phyloP scores from a whole-genome alignment of 2,113 vertebrate species.

The Gasterosteus nipponicus region DNA sequence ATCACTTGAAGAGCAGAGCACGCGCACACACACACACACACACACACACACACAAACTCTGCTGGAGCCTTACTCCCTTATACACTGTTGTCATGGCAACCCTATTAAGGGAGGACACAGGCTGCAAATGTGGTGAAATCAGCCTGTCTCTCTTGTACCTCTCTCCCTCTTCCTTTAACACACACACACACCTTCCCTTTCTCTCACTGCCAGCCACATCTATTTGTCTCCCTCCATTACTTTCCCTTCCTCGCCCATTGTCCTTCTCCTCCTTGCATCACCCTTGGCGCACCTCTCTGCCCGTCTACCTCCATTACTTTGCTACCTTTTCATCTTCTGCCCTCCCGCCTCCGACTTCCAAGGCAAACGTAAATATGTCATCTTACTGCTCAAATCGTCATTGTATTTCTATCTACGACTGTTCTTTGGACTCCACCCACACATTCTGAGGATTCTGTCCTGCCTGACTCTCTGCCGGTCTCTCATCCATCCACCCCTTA shows the following conservation, averaged over 20 bases:
- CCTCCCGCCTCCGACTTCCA: conserved; percentile 53
- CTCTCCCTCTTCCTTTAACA: conserved; percentile 44
- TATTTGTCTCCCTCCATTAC: conserved; percentile 76
- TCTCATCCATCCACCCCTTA: conserved; percentile 21
- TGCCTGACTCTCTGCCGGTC: not conserved
- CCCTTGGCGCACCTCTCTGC: conserved; percentile 61
- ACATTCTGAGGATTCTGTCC: conserved; percentile 3
- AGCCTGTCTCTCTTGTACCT: conserved; percentile 67
- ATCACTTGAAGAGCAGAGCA: conserved; percentile 57
- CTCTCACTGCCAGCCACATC: conserved; percentile 66
- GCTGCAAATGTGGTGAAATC: conserved; percentile 79
- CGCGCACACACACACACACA: conserved; percentile 19
- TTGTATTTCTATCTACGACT: conserved; percentile 55
- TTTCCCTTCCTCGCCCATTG: conserved; percentile 67
- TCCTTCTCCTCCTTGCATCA: conserved; percentile 71
- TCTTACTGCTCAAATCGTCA: conserved; percentile 41
- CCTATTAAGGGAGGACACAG: conserved; percentile 83
- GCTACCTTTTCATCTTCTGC: conserved; percentile 65
- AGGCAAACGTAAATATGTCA: conserved; percentile 69
- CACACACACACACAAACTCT: conserved; percentile 56
- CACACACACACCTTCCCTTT: conserved; percentile 44
- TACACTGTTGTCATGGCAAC: conserved; percentile 85
- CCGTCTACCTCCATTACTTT: conserved; percentile 60
- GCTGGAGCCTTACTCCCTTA: conserved; percentile 74
- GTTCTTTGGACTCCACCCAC: conserved; percentile 49